Base-by-base conservation (phyloP, 2,888 invertebrate genomes). In the Cataglyphis cursor region DNA sequence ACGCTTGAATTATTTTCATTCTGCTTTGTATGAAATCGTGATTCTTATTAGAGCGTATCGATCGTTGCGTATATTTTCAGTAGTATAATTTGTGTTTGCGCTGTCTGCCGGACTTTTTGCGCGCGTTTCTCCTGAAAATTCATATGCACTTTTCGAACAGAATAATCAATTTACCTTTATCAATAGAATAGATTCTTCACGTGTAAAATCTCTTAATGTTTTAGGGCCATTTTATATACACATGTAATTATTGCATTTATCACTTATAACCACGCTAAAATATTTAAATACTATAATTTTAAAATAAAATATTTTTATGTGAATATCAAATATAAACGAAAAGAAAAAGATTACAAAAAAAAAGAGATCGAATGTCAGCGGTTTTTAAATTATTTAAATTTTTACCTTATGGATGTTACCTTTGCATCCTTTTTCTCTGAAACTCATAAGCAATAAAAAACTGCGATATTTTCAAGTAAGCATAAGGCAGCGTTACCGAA, bases 401-500 rank as follows among this genome's bases (percentile, higher is more conserved):
- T 62, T 66, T 68, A 76, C 54, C 41, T 80, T 74, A 18, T 10
- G 48, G 10, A 12, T 74, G n/a, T 8, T n/a, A n/a, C n/a, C n/a
- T n/a, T 57, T 21, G 18, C 35, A 70, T 24, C 3, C 24, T 24
- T 57, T 38, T 24, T 6, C 9, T 48, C 18, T 21, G 24, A 41
- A 73, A 73, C n/a, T 28, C 2, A n/a, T 28, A 28, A 12, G 21
- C 12, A 61, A 4, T 3, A 51, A n/a, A 57, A 57, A 72, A 73
- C 6, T n/a, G 4, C 38, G 21, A 21, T 57, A 57, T 21, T 73
- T 54, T 9, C 59, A 21, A 57, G 18, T 38, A 28, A 66, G 3
- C 10, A 28, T 41, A 48, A 70, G 76, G 41, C 28, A 59, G 57
- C 6, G n/a, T 35, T 18, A 44, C 28, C 61, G 80, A 82, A 90